These are phyloP conservation scores for Cassiopea xamachana DNA, from an alignment of 30 jellyfish, hydroid and myxozoan species.

Conservation along the genomic window DNA sequence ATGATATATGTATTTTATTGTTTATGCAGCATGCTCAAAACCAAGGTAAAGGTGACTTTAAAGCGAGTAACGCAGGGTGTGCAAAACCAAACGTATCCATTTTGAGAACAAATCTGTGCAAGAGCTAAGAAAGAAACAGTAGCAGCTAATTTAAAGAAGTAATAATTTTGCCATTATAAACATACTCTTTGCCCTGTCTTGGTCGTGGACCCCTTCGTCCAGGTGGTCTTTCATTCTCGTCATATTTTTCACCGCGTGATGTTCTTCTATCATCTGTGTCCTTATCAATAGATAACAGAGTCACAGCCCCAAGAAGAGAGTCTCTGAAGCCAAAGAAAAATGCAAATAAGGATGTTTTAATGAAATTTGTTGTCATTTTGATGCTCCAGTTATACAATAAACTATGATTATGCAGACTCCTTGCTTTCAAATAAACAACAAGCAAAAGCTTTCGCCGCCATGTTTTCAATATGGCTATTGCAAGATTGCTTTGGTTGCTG, in stretches of 20 bases:
- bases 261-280: slow-evolving; percentile 17
- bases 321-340: slow-evolving; percentile 84
- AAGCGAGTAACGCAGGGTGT: too few relatives aligned
- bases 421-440: background rate
- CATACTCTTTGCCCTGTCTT: slow-evolving; percentile 55
- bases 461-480: background rate
- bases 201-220: slow-evolving; percentile 77
- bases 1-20: too few relatives aligned
- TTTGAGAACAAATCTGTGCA: too few relatives aligned
- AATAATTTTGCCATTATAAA: background rate
- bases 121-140: background rate
- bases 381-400: background rate
- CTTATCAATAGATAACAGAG: slow-evolving; percentile 77
- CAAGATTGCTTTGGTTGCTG: background rate
- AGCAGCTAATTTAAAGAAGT: background rate
- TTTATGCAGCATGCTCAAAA: too few relatives aligned
- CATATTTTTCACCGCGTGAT: slow-evolving; percentile 12
- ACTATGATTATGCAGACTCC: background rate
- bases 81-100: too few relatives aligned
- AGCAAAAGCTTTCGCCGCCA: background rate
- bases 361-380: slow-evolving; percentile 34
- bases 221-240: slow-evolving; percentile 60
- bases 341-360: slow-evolving; percentile 46
- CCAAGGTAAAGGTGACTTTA: too few relatives aligned
- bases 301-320: slow-evolving; percentile 83